Percentiles rank a stretch among this genome's conserved stretches.
Conservation (phyloP, 2,797 vertebrate genomes). For the Sandelia bainsii region DNA sequence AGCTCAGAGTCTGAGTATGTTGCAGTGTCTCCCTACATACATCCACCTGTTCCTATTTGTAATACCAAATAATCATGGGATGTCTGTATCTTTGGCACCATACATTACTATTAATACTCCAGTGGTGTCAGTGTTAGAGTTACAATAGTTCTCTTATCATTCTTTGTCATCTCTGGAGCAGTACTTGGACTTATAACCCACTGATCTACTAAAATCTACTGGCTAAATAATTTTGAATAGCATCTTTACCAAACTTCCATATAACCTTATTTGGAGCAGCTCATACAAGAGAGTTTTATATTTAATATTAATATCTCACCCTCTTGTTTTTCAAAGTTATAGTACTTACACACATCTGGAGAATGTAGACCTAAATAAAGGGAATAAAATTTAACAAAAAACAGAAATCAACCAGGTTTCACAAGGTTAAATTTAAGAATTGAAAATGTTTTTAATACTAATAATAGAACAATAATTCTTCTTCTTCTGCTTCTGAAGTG, state of each 20-base stretch:
- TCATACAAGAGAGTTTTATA: not conserved
- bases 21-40: conserved; percentile 44
- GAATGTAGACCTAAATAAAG: no score
- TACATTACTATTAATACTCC: conserved; percentile 52
- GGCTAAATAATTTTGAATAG: conserved; percentile 7
- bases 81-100: conserved; percentile 39
- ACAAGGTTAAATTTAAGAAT: not conserved
- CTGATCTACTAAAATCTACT: conserved; percentile 18
- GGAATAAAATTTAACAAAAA: not conserved
- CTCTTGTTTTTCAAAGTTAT: not conserved
- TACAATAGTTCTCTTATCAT: conserved; percentile 17
- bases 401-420: not conserved
- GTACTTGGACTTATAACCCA: conserved; percentile 12
- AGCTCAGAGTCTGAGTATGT: conserved; percentile 48
- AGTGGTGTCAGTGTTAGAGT: conserved; percentile 14
- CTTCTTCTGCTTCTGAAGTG: not conserved
- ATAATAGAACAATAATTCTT: not conserved
- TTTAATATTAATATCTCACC: not conserved
- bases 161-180: conserved; percentile 28
- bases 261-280: not conserved
- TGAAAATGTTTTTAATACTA: not conserved
- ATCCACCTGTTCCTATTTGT: conserved; percentile 75
- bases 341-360: no score
- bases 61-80: conserved; percentile 59
- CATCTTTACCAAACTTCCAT: not conserved